A percentile compares a stretch with the other conserved stretches of the same genome.
Evolutionary conservation across 2,113 vertebrate genomes (phyloP).

Genomic region (Motacilla tschutschensis): DNA sequence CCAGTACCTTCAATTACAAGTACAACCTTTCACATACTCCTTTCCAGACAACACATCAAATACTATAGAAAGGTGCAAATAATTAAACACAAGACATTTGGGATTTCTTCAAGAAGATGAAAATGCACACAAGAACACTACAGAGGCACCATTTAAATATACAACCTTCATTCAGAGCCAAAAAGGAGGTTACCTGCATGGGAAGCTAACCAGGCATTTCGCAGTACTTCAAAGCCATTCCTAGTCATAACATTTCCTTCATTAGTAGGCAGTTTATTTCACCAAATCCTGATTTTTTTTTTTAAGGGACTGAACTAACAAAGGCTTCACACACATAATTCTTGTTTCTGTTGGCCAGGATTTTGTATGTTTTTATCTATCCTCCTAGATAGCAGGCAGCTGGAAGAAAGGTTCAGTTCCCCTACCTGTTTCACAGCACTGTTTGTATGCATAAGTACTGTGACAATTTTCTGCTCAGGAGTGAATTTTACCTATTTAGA

Average conservation of each 20-base stretch:
- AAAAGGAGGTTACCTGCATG: background rate
- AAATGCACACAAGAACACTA: background rate
- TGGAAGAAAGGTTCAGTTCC: background rate
- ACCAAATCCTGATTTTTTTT: background rate
- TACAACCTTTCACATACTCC: background rate
- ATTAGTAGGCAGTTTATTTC: background rate
- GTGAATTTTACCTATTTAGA: background rate
- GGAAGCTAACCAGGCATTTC: background rate
- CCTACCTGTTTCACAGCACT: background rate
- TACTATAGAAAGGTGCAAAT: background rate
- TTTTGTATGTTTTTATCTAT: background rate
- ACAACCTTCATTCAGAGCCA: background rate
- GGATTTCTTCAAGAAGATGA: background rate
- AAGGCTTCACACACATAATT: background rate
- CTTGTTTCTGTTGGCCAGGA: background rate
- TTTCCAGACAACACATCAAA: background rate
- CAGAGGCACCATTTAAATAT: background rate
- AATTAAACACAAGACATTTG: background rate
- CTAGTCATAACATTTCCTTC: background rate
- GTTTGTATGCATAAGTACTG: background rate
- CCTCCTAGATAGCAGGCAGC: background rate
- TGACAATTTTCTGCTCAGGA: background rate
- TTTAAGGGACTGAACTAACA: fast-evolving
- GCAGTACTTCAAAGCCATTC: background rate
- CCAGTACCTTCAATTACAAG: background rate